phyloP scores from a whole-genome alignment of 2,113 vertebrate species.

The Delphinus delphis region DNA sequence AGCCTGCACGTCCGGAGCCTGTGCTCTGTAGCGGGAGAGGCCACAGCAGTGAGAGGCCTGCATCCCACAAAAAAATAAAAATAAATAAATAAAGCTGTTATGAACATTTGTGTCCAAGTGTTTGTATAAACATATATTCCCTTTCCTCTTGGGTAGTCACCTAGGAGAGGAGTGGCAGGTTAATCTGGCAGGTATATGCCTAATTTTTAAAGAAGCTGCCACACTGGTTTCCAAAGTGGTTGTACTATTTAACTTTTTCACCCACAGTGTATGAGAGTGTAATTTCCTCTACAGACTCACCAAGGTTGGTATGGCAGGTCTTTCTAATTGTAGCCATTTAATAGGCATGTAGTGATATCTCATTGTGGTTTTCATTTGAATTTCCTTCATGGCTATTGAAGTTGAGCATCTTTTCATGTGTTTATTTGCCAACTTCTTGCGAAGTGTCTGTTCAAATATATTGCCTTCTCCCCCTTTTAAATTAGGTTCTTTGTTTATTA shows the following conservation, averaged over 20 bases:
- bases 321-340: not conserved
- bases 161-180: not conserved
- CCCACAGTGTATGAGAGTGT: not conserved
- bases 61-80: too few species aligned
- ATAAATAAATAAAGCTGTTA: not conserved
- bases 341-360: not conserved
- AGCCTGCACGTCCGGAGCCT: too few species aligned
- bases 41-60: too few species aligned
- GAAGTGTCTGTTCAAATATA: not conserved
- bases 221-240: not conserved
- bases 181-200: not conserved
- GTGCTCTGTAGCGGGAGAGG: too few species aligned
- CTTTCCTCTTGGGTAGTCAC: not conserved
- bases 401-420: not conserved
- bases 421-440: not conserved
- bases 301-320: not conserved
- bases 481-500: not conserved
- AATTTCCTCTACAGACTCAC: not conserved
- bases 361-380: not conserved
- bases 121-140: not conserved
- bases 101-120: not conserved
- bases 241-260: not conserved
- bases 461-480: not conserved
- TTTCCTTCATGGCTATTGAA: not conserved
- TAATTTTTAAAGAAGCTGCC: not conserved